phyloP scores from a whole-genome alignment of 2,113 vertebrate genomes.

The Bagarius yarrelli region DNA sequence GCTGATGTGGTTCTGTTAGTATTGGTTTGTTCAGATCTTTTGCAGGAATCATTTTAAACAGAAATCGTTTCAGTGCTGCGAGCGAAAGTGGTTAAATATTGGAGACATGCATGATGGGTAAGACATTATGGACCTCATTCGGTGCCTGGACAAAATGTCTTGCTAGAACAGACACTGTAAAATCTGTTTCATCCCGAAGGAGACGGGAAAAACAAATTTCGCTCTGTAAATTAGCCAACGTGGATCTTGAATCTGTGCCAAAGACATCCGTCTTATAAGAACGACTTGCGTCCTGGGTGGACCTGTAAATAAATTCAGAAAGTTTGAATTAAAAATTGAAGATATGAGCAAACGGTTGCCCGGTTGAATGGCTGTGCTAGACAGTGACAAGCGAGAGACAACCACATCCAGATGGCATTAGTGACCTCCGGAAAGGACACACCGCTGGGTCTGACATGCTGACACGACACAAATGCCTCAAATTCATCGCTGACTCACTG shows the following conservation, averaged over 20 bases:
- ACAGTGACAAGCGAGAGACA: background rate
- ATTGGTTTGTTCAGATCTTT: constrained; percentile 26
- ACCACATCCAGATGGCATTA: constrained; percentile 12
- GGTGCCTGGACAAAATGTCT: background rate
- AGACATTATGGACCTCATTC: constrained; percentile 20
- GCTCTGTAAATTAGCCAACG: constrained; percentile 14
- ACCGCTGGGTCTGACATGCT: background rate
- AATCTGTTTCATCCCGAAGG: background rate
- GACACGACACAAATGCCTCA: constrained; percentile 9
- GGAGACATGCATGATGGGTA: constrained; percentile 50
- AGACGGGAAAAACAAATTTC: constrained; percentile 14
- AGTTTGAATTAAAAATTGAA: background rate
- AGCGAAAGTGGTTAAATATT: constrained; percentile 46
- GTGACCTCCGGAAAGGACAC: constrained; percentile 7
- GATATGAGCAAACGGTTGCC: background rate
- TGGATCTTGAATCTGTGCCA: background rate
- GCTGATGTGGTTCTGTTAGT: constrained; percentile 12
- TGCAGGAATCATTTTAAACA: constrained; percentile 36
- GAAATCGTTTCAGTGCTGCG: constrained; percentile 27
- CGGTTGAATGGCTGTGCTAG: constrained; percentile 1
- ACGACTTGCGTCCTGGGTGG: background rate
- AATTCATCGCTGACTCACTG: constrained; percentile 22
- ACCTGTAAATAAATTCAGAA: background rate
- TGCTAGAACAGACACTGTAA: background rate
- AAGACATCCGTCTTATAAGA: background rate